These are phyloP conservation scores for Menidia beryllina DNA, from an alignment of 2,113 vertebrate genomes.

Conservation along the genomic window DNA sequence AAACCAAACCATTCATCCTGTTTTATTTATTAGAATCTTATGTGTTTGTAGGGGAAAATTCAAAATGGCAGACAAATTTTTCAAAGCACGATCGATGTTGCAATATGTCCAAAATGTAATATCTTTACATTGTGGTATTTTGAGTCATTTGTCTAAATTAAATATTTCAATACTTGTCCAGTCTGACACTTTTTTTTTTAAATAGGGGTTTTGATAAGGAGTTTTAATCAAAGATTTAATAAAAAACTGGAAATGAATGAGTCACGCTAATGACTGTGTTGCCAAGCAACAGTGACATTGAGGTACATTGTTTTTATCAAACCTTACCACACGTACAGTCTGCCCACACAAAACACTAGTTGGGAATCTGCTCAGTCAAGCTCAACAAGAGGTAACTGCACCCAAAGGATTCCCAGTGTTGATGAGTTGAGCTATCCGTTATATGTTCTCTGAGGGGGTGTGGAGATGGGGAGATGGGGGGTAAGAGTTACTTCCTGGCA, in stretches of 20 bases:
- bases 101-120: background rate
- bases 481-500: conserved; percentile 63
- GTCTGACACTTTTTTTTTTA: background rate
- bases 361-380: conserved; percentile 39
- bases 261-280: conserved; percentile 57
- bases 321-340: conserved; percentile 56
- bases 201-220: conserved; percentile 1
- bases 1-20: background rate
- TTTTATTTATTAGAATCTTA: background rate
- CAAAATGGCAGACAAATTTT: too few species aligned
- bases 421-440: conserved; percentile 37
- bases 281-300: conserved; percentile 73
- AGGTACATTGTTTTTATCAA: conserved; percentile 70
- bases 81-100: too few species aligned
- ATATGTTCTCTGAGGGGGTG: conserved; percentile 19
- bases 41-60: background rate
- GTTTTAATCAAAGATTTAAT: too few species aligned
- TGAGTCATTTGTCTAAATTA: too few species aligned
- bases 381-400: conserved; percentile 51
- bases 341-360: conserved; percentile 54
- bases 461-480: conserved; percentile 28
- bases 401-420: conserved; percentile 61
- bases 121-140: too few species aligned
- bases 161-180: background rate
- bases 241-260: too few species aligned